Percentiles rank a stretch among this genome's conserved stretches.
Conservation (phyloP, 2,797 vertebrate genomes). For the Rhadinocentrus ornatus region DNA sequence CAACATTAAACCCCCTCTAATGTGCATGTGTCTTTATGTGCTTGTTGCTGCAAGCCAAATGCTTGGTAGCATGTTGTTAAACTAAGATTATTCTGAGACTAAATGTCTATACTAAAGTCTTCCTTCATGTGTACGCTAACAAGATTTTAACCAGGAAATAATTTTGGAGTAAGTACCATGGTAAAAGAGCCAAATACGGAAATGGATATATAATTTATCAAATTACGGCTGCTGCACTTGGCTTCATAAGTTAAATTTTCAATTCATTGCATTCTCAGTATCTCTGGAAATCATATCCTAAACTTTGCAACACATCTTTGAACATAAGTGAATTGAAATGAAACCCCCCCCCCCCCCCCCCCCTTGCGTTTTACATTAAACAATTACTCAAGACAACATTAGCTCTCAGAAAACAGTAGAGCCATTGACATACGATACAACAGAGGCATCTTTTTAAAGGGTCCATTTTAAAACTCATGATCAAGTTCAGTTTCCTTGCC, state of each 20-base stretch:
- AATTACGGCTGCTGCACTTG: conserved; percentile 3
- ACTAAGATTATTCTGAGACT: not conserved
- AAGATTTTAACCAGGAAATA: too few species aligned
- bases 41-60: not conserved
- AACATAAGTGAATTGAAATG: conserved; percentile 15
- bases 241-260: not conserved
- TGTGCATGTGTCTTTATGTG: not conserved
- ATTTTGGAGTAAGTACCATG: too few species aligned
- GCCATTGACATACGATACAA: conserved; percentile 59
- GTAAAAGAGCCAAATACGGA: not conserved
- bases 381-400: conserved; percentile 10
- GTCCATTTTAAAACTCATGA: conserved; percentile 62
- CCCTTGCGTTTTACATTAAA: conserved; percentile 1
- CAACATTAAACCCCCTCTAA: not conserved
- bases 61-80: not conserved
- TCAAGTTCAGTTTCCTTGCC: conserved; percentile 42
- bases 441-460: conserved; percentile 43
- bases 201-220: not conserved
- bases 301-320: not conserved
- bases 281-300: not conserved
- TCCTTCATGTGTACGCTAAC: not conserved
- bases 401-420: conserved; percentile 45
- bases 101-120: not conserved
- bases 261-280: not conserved
- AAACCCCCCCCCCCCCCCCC: not conserved